These are phyloP conservation scores for Pammene fasciana DNA, from an alignment of 2,888 invertebrate species.

Conservation along the genomic window DNA sequence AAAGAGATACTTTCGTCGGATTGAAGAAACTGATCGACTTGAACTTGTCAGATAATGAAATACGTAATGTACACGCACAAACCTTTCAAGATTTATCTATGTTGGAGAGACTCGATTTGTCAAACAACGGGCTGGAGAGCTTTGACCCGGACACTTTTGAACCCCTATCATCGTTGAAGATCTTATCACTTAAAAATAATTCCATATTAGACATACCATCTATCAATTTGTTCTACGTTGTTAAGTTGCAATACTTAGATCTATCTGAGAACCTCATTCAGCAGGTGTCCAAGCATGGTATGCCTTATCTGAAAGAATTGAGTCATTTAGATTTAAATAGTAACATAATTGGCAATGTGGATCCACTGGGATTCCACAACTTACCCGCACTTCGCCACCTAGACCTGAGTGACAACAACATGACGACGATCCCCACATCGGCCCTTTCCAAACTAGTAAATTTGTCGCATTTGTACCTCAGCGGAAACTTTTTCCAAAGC, in stretches of 20 bases:
- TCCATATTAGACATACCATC: slow-evolving; percentile 90
- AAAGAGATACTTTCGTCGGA: slow-evolving; percentile 90
- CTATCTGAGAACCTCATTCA: slow-evolving; percentile 91
- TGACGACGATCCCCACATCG: slow-evolving; percentile 89
- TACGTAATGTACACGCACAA: slow-evolving; percentile 87
- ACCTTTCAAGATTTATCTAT: slow-evolving; percentile 91
- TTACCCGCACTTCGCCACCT: slow-evolving; percentile 88
- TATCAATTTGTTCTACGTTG: slow-evolving; percentile 85
- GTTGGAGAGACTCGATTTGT: slow-evolving; percentile 88
- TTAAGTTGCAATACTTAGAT: slow-evolving; percentile 88
- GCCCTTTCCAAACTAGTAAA: slow-evolving; percentile 90
- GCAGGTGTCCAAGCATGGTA: slow-evolving; percentile 87
- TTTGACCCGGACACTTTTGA: slow-evolving; percentile 88
- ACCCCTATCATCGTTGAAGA: slow-evolving; percentile 86
- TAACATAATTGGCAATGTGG: slow-evolving; percentile 89
- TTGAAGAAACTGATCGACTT: slow-evolving; percentile 86
- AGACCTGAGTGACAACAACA: slow-evolving; percentile 91
- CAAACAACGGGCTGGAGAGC: slow-evolving; percentile 89
- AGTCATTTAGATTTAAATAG: slow-evolving; percentile 87
- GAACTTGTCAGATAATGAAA: slow-evolving; percentile 90
- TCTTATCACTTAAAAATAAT: slow-evolving; percentile 90
- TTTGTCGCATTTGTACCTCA: slow-evolving; percentile 89
- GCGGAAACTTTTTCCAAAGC: slow-evolving; percentile 89
- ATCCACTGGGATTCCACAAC: slow-evolving; percentile 89
- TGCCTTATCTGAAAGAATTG: slow-evolving; percentile 88